These are phyloP conservation scores for Theristicus caerulescens DNA, from an alignment of 2,113 vertebrate genomes.

Conservation along the genomic window DNA sequence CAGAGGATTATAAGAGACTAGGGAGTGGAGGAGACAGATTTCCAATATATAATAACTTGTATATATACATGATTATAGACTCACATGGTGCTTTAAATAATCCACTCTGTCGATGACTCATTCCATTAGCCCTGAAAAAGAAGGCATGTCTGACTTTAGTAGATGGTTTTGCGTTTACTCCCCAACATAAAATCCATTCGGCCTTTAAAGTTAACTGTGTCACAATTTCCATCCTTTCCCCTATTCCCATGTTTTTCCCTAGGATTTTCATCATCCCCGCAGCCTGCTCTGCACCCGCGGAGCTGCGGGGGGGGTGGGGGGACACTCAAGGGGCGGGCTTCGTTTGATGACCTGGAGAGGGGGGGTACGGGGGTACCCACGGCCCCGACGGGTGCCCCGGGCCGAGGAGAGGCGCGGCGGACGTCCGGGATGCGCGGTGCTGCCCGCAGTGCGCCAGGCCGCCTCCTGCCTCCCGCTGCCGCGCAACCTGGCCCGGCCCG, in stretches of 20 bases:
- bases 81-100: slow-evolving; percentile 84
- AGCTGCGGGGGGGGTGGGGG: background rate
- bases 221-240: background rate
- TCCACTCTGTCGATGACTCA: slow-evolving; percentile 83
- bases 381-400: background rate
- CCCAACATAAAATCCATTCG: slow-evolving; percentile 75
- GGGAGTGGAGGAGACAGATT: slow-evolving; percentile 88
- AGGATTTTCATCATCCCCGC: background rate
- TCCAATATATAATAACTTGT: slow-evolving; percentile 92
- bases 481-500: background rate
- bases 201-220: slow-evolving; percentile 51
- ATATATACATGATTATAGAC: slow-evolving; percentile 90
- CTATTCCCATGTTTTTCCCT: background rate
- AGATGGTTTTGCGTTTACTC: slow-evolving; percentile 77
- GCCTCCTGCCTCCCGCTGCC: background rate
- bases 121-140: slow-evolving; percentile 80
- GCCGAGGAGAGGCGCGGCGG: background rate
- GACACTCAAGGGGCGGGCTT: background rate
- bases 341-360: no score
- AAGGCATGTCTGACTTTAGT: slow-evolving; percentile 72
- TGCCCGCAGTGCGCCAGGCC: background rate
- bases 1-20: slow-evolving; percentile 84
- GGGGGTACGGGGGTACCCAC: background rate
- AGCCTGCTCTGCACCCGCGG: background rate
- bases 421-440: background rate